Percentiles rank a stretch among this genome's conserved stretches.
These are phyloP conservation scores for Copidosoma floridanum DNA, from an alignment of 1,140 invertebrate genomes.

Conservation along the genomic window DNA sequence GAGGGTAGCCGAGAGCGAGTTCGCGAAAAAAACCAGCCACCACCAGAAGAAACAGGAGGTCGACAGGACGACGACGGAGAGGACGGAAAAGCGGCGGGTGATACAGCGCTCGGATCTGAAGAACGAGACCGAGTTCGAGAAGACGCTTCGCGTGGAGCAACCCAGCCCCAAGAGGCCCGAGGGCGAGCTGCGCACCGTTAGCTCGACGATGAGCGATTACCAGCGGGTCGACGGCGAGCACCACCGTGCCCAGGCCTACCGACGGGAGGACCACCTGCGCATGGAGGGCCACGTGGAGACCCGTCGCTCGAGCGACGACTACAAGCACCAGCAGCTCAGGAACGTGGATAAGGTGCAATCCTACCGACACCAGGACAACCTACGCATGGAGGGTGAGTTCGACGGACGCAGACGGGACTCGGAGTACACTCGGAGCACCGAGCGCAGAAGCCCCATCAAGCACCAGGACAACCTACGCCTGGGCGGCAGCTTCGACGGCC, in stretches of 20 bases:
- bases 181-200: background rate
- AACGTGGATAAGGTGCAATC: conserved; percentile 26
- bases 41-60: background rate
- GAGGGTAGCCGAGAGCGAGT: conserved; percentile 61
- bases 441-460: conserved; percentile 44
- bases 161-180: background rate
- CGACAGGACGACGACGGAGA: background rate
- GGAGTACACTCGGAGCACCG: conserved; percentile 43
- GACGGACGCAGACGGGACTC: conserved; percentile 39
- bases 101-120: conserved; percentile 10
- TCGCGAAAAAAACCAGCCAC: conserved; percentile 42
- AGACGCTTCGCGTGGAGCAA: background rate
- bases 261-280: conserved; percentile 14
- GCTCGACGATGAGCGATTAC: background rate
- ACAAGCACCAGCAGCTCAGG: conserved; percentile 30
- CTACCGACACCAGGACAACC: conserved; percentile 48
- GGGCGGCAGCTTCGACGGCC: conserved; percentile 41
- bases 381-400: conserved; percentile 48
- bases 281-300: conserved; percentile 41
- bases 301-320: conserved; percentile 46
- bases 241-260: conserved; percentile 3
- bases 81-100: conserved; percentile 1
- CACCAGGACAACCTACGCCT: conserved; percentile 53
- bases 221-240: background rate
- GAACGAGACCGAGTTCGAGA: conserved; percentile 14